Percentiles rank a stretch among this genome's conserved stretches.
Conservation (phyloP, 2,888 invertebrate genomes). For the Protonemura montana region DNA sequence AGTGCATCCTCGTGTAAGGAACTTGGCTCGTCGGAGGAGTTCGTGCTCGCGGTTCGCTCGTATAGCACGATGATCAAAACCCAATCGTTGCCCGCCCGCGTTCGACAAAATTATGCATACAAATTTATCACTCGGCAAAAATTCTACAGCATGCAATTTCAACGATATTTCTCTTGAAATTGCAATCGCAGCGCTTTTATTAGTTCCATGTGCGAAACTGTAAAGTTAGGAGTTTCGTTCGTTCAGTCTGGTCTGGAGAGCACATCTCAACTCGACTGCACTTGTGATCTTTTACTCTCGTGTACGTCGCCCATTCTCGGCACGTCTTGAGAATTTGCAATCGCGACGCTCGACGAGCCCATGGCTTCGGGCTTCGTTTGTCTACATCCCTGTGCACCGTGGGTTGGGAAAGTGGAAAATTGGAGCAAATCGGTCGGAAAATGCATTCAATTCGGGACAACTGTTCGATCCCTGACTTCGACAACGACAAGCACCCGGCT, state of each 20-base stretch:
- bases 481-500: not conserved
- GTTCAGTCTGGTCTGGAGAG: not conserved
- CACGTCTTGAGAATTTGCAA: not conserved
- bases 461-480: not conserved
- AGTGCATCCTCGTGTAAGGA: not conserved
- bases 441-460: conserved; percentile 4
- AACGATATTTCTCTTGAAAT: not conserved
- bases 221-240: not conserved
- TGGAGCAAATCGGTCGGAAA: not conserved
- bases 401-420: not conserved
- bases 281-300: not conserved
- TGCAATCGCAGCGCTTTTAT: not conserved
- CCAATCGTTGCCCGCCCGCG: not conserved
- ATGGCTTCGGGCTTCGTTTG: not conserved
- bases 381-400: not conserved
- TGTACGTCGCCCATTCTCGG: not conserved
- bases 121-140: not conserved
- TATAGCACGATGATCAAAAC: not conserved
- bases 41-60: not conserved
- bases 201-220: not conserved
- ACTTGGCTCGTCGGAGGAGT: not conserved
- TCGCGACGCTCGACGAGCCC: not conserved
- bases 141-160: not conserved
- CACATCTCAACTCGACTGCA: not conserved
- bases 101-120: not conserved